Conservation (phyloP, 2,888 invertebrate species). For the Yponomeuta plumbellus region DNA sequence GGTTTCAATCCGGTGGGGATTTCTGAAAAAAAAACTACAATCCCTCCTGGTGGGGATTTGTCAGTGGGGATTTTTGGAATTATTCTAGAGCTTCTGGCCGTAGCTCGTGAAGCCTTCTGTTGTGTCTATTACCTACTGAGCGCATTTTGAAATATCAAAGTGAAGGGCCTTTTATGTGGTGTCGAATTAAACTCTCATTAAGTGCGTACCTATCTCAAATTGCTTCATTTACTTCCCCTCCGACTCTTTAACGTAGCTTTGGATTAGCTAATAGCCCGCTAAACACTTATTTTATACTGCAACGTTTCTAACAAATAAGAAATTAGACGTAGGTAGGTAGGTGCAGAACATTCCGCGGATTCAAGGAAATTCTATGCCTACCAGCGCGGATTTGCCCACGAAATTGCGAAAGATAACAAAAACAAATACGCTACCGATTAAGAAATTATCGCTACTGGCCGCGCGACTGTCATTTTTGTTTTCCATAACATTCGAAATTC, state of each 20-base stretch:
- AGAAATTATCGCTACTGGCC: constrained; percentile 37
- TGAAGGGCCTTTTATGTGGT: constrained; percentile 6
- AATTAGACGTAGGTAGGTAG: too few relatives aligned
- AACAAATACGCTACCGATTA: constrained; percentile 47
- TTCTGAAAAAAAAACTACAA: too few relatives aligned
- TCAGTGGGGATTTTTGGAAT: too few relatives aligned
- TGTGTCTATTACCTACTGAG: background rate
- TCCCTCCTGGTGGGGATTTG: too few relatives aligned
- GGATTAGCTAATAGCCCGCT: background rate
- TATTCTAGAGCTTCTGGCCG: too few relatives aligned
- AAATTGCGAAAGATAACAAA: constrained; percentile 37
- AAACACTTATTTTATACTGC: background rate
- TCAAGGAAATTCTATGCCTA: background rate
- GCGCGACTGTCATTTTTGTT: constrained; percentile 18
- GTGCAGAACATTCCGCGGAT: too few relatives aligned
- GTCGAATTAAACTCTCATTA: constrained; percentile 12
- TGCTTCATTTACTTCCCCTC: constrained; percentile 9
- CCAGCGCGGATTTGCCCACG: constrained; percentile 21
- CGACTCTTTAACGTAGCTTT: constrained; percentile 11
- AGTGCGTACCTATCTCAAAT: constrained; percentile 4
- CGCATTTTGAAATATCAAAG: background rate
- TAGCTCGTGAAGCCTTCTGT: too few relatives aligned
- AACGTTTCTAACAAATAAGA: background rate
- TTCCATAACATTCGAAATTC: constrained; percentile 13
- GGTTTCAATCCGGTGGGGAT: too few relatives aligned